Evolutionary conservation across 2,797 vertebrate species (phyloP).

Genomic region (Thripadectes ignobilis): DNA sequence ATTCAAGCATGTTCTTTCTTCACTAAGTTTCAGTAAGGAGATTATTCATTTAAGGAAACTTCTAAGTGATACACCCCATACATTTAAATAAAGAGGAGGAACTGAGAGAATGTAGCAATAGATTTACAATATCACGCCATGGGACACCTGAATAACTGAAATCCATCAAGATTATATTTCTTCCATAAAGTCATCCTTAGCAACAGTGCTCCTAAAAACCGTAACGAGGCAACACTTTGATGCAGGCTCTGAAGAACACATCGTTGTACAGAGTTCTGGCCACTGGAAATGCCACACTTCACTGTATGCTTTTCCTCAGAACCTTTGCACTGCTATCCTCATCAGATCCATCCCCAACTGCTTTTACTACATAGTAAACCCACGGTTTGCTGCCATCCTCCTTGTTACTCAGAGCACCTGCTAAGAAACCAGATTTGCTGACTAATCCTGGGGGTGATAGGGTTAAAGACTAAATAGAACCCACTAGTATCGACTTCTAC

Average conservation of each 20-base stretch:
- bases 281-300: background rate
- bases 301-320: background rate
- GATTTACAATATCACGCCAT: background rate
- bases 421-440: background rate
- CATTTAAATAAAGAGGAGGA: background rate
- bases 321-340: background rate
- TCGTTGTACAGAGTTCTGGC: background rate
- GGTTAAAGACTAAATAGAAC: background rate
- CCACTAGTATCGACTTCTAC: background rate
- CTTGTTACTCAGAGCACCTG: background rate
- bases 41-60: background rate
- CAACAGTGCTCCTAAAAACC: background rate
- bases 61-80: background rate
- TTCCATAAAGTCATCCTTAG: background rate
- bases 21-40: background rate
- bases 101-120: background rate
- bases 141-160: background rate
- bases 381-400: rapidly evolving
- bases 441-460: background rate
- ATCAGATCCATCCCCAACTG: background rate
- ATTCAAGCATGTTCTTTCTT: background rate
- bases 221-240: background rate
- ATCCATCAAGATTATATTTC: background rate
- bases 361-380: background rate
- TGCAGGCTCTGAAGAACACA: background rate